Base-by-base conservation (phyloP, 2,113 vertebrate species). In the Prionailurus bengalensis region DNA sequence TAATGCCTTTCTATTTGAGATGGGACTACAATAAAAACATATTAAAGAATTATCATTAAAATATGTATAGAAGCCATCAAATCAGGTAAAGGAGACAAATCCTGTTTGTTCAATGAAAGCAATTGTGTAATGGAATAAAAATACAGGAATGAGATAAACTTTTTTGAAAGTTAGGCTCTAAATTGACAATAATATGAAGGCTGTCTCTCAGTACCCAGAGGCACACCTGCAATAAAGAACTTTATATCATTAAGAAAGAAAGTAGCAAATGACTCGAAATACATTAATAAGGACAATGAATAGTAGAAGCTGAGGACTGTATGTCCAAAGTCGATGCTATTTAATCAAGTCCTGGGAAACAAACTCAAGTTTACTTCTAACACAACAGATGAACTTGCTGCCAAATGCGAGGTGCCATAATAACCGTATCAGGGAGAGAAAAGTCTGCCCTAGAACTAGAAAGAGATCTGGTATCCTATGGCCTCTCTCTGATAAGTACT, bases 11-110 rank as follows among this genome's bases (percentile, higher is more conserved):
- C 19, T 78, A 71, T 15, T 68, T 39, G 45, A 86, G 45, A 91
- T 87, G n/a, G 8, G 39, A 73, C 86, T 81, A 51, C 0, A 45
- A 58, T 92, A 92, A 13, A 19, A 91, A 63, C 94, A 58, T 86
- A 92, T 92, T n/a, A 92, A 51, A 87, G n/a, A 80, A 97, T 97
- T 74, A 16, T 63, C 5, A 39, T 45, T 86, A 71, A 92, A 85
- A 90, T 84, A 68, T 17, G 1, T 53, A 29, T 73, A 74, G 45
- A 27, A 94, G 45, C 58, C 58, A 21, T 42, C 29, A 66, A 36
- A 86, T 85, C 51, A 87, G 89, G 81, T 48, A 92, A 87, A 36
- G 11, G 27, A 91, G 65, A 61, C 45, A 93, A 93, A 51, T 85
- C 10, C 19, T 79, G 4, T 81, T 87, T 70, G 15, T 86, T 53